Percentiles rank a stretch among this genome's conserved stretches.
These are phyloP conservation scores for Acyrthosiphon pisum DNA, from an alignment of 1,140 invertebrate species.

Conservation along the genomic window DNA sequence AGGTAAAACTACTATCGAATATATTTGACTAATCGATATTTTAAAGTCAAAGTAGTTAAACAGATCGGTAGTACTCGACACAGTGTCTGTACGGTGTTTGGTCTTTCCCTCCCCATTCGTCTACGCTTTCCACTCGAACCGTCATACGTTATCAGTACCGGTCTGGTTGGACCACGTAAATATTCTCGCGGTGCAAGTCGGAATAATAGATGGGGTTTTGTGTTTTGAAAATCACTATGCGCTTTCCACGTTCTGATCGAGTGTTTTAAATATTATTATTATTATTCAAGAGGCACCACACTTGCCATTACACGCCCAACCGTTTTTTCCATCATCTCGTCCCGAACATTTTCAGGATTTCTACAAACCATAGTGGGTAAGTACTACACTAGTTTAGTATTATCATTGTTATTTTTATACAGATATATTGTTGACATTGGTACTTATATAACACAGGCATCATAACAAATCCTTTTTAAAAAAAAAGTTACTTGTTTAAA, in stretches of 20 bases:
- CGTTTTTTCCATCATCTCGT: neutral
- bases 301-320: neutral
- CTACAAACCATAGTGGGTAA: neutral
- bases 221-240: neutral
- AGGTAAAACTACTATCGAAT: neutral
- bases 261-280: neutral
- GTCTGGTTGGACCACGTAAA: slow-evolving; percentile 35
- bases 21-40: neutral
- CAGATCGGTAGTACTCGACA: neutral
- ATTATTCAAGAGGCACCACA: neutral
- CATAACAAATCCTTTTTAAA: neutral
- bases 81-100: neutral
- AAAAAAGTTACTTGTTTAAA: neutral
- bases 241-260: neutral
- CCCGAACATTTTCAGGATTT: neutral
- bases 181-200: neutral
- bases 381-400: neutral
- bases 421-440: neutral
- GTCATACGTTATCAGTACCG: neutral
- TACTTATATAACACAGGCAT: no score
- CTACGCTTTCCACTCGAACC: neutral
- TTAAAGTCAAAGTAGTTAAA: neutral
- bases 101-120: neutral
- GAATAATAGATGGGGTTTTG: neutral
- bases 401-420: neutral